Base-by-base conservation (phyloP, 2,113 vertebrate species). In the Tor tambroides region DNA sequence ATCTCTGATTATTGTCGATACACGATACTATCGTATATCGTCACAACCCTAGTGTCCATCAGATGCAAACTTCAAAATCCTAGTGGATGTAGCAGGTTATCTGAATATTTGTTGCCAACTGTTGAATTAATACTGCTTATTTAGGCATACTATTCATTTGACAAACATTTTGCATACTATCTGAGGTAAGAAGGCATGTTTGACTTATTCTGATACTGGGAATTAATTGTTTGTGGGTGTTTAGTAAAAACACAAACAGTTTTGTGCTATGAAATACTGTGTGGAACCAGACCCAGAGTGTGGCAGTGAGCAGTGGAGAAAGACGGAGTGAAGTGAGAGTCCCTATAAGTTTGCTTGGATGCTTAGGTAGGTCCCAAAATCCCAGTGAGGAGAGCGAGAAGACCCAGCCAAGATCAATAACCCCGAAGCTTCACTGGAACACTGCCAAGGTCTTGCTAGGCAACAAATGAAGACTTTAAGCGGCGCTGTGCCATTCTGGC, bases 401-500 rank as follows among this genome's bases (percentile, higher is more conserved):
- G 76, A 67, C 46, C 75, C 35, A 85, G 87, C 84, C 85, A 90
- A 88, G 87, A 87, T 90, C 87, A 84, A 91, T 91, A 92, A 92
- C 78, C 46, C 59, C 78, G 75, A 89, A 84, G 89, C 88, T 88
- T 90, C 69, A 83, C 86, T 93, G 92, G 89, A 94, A 75, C 56
- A 17, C 43, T 51, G 78, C 90, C 94, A 92, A 87, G 63, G 87
- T 88, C 87, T 91, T 83, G 9, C 86, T 72, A 84, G 91, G 86
- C 88, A 93, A 91, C 90, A 89, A 92, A 93, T 93, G 88, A 92
- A 91, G 90, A 89, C 88, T 90, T 83, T 90, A 92, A 91, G 92
- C 91, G 89, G 90, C 84, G 84, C 84, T 85, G 84, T 80, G 84
- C 74, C 72, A 90, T 84, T 79, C 87, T 87, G 89, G 80, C 69